Evolutionary conservation across 2,888 invertebrate species (phyloP), one percentile per base, ranked within the genome.

Genomic region (Calephelis perditalis): DNA sequence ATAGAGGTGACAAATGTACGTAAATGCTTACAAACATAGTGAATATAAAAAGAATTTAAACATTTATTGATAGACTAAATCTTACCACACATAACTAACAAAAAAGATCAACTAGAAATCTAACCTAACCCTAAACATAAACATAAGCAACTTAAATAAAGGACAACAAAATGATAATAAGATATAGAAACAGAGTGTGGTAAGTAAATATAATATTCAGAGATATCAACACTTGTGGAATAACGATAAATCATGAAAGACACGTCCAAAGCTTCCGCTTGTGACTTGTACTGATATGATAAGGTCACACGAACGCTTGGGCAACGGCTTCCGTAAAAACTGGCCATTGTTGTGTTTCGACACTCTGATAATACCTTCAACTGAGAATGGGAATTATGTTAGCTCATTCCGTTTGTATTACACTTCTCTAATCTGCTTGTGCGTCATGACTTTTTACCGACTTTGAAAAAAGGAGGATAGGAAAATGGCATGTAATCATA

Each of bases 271-370:
- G 52, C n/a, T 9, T 56, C 67, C 67, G 52, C 73, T 67, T 58
- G 62, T 71, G n/a, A 35, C 71, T 77, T 73, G 61, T 15, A 58
- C 73, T 69, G 67, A 56, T 63, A 15, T 11, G 8, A 63, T 73
- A 81, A 86, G 85, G 85, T 85, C 83, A 71, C 77, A 79, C 73
- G 75, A 73, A 52, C 67, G 67, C 74, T 84, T 82, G 73, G 71
- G 79, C 79, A 84, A 84, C 68, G 71, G 70, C 75, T 85, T 86
- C 86, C 85, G 86, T 70, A 86, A 84, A 84, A 85, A 84, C 74
- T 63, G 67, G 61, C 72, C 76, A 82, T 83, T 84, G 82, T 82
- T 73, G 71, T 65, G 71, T 79, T 82, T 73, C 77, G 8, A 52
- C 26, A 52, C 52, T 15, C 15, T 36, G 7, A 52, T 52, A 52